Conservation (phyloP, 2,113 vertebrate species). For the Microtus pennsylvanicus region DNA sequence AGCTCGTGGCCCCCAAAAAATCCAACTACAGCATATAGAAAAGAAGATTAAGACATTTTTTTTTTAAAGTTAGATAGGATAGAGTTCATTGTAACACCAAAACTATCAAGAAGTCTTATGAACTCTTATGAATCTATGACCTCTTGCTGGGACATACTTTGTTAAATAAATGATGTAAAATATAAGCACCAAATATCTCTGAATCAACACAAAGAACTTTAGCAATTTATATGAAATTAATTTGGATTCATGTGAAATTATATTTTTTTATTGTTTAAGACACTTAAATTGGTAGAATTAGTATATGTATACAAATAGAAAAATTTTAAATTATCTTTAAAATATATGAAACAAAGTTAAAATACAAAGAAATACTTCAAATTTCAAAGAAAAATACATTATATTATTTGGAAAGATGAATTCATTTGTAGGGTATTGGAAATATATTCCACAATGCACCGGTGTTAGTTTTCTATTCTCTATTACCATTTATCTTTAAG, state of each 20-base stretch:
- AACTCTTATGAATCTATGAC: neutral
- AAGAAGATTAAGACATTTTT: neutral
- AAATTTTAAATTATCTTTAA: neutral
- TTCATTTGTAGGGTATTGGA: neutral
- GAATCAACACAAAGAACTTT: neutral
- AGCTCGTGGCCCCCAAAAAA: neutral
- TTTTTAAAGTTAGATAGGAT: neutral
- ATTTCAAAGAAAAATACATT: neutral
- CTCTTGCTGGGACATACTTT: neutral
- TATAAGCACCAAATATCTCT: neutral
- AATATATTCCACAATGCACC: neutral
- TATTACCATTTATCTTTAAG: neutral
- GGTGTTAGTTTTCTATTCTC: neutral
- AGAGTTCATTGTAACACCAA: neutral
- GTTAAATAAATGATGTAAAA: neutral
- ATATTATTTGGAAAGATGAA: neutral
- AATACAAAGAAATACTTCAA: neutral
- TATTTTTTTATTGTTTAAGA: neutral
- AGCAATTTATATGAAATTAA: conserved; percentile 13
- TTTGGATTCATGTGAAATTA: neutral
- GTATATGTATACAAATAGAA: neutral
- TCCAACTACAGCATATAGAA: neutral
- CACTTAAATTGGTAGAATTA: neutral
- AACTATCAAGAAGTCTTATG: neutral
- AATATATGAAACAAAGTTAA: conserved; percentile 28